These are phyloP conservation scores for Balanococcus diminutus DNA, from an alignment of 2,888 invertebrate species.

Conservation along the genomic window DNA sequence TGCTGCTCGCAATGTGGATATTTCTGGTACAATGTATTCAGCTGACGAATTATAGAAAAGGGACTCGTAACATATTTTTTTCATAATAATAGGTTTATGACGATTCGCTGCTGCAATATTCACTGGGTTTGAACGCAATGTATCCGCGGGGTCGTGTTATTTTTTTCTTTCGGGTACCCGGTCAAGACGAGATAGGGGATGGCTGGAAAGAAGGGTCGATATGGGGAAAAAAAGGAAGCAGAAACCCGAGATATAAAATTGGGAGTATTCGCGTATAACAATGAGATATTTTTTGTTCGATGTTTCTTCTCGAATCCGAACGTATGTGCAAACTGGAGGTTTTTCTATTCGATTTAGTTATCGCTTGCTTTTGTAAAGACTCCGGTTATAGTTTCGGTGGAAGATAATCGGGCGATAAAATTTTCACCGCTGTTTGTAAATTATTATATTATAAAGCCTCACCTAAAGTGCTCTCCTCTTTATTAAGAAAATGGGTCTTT, in stretches of 20 bases:
- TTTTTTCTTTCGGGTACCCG: neutral
- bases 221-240: neutral
- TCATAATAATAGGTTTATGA: constrained; percentile 37
- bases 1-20: neutral
- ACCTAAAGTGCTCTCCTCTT: neutral
- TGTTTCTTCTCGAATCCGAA: too few relatives aligned
- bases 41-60: neutral
- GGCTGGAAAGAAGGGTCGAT: neutral
- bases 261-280: neutral
- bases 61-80: constrained; percentile 37
- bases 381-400: neutral
- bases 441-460: neutral
- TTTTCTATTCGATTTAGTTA: neutral
- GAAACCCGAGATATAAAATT: neutral
- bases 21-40: neutral
- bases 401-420: neutral
- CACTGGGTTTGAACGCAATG: neutral
- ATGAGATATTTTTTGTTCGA: neutral
- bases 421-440: neutral
- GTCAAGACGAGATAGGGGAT: neutral
- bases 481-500: neutral
- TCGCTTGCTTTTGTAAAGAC: neutral
- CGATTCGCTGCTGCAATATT: neutral
- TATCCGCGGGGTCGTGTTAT: neutral
- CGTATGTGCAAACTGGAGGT: neutral